A percentile compares a stretch with the other conserved stretches of the same genome.
Conservation (phyloP, 2,113 vertebrate genomes). For the Centrocercus urophasianus region DNA sequence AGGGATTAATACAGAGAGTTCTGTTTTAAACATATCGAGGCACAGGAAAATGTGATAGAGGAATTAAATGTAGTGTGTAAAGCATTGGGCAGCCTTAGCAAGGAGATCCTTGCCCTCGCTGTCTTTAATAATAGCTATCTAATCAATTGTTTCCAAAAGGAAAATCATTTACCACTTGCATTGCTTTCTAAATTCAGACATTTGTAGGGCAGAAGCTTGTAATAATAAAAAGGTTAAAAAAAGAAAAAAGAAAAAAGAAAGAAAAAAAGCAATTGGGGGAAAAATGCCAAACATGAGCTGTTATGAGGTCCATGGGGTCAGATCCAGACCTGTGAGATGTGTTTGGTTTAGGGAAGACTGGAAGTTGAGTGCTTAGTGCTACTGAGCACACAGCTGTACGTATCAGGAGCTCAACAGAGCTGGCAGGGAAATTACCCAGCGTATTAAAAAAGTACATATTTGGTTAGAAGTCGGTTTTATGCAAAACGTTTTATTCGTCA, state of each 20-base stretch:
- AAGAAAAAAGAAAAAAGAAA: background rate
- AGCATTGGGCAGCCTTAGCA: background rate
- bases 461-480: background rate
- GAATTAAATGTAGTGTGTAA: background rate
- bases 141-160: background rate
- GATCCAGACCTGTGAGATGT: background rate
- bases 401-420: background rate
- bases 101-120: background rate
- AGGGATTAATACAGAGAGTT: background rate
- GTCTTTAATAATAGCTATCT: background rate
- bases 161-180: background rate
- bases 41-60: background rate
- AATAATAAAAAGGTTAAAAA: background rate
- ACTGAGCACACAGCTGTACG: background rate
- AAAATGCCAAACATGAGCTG: background rate
- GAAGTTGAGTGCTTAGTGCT: background rate
- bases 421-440: background rate
- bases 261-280: background rate
- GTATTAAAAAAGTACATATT: fast-evolving
- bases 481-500: background rate
- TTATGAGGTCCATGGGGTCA: background rate
- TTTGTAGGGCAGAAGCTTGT: background rate
- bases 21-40: background rate
- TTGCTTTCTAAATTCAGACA: background rate
- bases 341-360: background rate